Evolutionary conservation across 1,140 invertebrate genomes (phyloP).

Genomic region (Augochlora pura): DNA sequence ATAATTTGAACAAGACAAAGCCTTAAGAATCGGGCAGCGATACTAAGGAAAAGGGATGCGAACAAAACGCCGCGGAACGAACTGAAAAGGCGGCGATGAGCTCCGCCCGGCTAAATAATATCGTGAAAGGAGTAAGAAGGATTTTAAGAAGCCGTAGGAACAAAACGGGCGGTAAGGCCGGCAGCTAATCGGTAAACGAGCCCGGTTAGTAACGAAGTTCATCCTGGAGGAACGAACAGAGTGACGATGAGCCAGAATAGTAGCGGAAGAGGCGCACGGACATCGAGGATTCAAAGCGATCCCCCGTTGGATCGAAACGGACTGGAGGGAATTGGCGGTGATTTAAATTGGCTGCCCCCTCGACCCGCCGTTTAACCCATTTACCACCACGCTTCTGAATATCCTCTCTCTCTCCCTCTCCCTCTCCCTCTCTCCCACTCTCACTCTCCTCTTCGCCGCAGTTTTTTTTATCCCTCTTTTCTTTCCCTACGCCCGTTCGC

Average conservation of each 20-base stretch:
- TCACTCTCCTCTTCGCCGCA: background rate
- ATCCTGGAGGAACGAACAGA: background rate
- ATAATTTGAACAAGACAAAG: too few species aligned
- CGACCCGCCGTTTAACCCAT: conserved; percentile 65
- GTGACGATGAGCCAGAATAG: background rate
- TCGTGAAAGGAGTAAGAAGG: too few species aligned
- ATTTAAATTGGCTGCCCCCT: conserved; percentile 68
- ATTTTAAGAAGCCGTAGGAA: too few species aligned
- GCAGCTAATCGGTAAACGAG: too few species aligned
- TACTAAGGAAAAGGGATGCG: too few species aligned
- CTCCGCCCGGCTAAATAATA: too few species aligned
- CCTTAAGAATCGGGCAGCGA: too few species aligned
- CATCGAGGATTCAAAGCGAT: conserved; percentile 44
- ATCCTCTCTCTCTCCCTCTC: conserved; percentile 21
- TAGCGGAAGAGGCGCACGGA: conserved; percentile 17
- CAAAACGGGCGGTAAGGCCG: too few species aligned
- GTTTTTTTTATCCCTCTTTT: too few species aligned
- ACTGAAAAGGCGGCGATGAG: too few species aligned
- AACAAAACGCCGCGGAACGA: too few species aligned
- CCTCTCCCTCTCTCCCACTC: background rate
- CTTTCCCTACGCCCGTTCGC: background rate
- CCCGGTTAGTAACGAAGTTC: background rate
- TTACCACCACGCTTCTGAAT: conserved; percentile 55
- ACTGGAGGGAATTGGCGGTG: conserved; percentile 55
- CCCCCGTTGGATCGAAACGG: conserved; percentile 49